Percentiles rank a stretch among this genome's conserved stretches.
These are phyloP conservation scores for Nylanderia fulva DNA, from an alignment of 1,140 invertebrate genomes.

Conservation along the genomic window DNA sequence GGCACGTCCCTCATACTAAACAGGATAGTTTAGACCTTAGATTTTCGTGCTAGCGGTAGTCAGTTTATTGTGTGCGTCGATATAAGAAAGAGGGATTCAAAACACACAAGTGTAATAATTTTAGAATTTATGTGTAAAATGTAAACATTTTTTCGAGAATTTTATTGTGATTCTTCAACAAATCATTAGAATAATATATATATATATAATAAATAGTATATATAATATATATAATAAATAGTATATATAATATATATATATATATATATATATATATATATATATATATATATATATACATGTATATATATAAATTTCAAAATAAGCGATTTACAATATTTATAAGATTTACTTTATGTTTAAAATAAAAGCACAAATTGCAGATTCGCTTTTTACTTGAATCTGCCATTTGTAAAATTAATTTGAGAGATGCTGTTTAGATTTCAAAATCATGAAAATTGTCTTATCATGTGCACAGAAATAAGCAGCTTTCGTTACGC, in stretches of 20 bases:
- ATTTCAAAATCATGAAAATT: not conserved
- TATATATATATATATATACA: no score
- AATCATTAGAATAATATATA: no score
- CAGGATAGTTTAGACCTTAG: conserved; percentile 5
- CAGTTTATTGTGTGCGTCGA: not conserved
- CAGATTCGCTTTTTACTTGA: not conserved
- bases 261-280: no score
- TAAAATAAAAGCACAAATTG: not conserved
- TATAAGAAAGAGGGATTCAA: not conserved
- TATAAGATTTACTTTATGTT: not conserved
- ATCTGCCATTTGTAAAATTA: not conserved
- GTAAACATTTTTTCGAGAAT: not conserved
- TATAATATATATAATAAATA: no score
- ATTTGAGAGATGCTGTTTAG: no score
- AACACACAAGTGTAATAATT: not conserved
- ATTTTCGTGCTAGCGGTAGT: conserved; percentile 2
- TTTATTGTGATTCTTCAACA: not conserved
- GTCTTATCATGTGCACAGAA: not conserved
- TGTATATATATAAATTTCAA: not conserved
- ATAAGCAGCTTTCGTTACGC: not conserved
- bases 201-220: no score
- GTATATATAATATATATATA: no score
- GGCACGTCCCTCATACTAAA: conserved; percentile 18
- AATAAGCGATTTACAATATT: not conserved
- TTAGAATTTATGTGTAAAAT: not conserved